Conservation (phyloP, 1,140 invertebrate species). For the Delia radicum region DNA sequence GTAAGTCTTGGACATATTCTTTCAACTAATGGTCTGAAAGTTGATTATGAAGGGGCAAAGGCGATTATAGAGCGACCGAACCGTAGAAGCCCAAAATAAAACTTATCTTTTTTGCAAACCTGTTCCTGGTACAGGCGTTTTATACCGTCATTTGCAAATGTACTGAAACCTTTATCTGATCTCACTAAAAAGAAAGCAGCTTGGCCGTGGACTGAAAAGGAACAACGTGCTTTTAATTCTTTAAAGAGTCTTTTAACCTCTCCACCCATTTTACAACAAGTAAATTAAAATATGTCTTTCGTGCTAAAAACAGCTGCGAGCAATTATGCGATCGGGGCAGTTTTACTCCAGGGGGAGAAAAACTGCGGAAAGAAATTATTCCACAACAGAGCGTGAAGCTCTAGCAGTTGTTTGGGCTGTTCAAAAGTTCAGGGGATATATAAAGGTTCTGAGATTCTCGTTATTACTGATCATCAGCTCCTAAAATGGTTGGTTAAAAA, state of each 20-base stretch:
- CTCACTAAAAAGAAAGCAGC: slow-evolving; percentile 42
- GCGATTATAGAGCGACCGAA: background rate
- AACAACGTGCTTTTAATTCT: slow-evolving; percentile 34
- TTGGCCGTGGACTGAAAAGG: slow-evolving; percentile 37
- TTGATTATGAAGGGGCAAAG: background rate
- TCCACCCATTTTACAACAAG: slow-evolving; percentile 34
- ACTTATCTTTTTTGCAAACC: slow-evolving; percentile 41
- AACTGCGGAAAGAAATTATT: slow-evolving; percentile 30
- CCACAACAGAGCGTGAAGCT: no score
- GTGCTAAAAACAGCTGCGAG: slow-evolving; percentile 38
- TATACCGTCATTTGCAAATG: slow-evolving; percentile 45
- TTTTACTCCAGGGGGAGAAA: slow-evolving; percentile 32
- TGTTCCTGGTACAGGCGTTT: slow-evolving; percentile 54
- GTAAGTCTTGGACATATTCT: slow-evolving; percentile 5
- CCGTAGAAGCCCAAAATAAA: slow-evolving; percentile 32
- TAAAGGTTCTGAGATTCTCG: slow-evolving; percentile 47
- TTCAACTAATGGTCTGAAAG: background rate
- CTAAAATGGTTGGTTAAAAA: slow-evolving; percentile 58
- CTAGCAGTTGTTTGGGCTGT: no score
- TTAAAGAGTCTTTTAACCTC: slow-evolving; percentile 35
- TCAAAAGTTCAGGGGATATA: slow-evolving; percentile 53
- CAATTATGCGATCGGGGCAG: slow-evolving; percentile 36
- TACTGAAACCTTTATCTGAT: slow-evolving; percentile 46
- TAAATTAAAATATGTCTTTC: slow-evolving; percentile 27
- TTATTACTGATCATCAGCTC: slow-evolving; percentile 58